Evolutionary conservation across 2,113 vertebrate genomes (phyloP).

Genomic region (Lasiurus cinereus): DNA sequence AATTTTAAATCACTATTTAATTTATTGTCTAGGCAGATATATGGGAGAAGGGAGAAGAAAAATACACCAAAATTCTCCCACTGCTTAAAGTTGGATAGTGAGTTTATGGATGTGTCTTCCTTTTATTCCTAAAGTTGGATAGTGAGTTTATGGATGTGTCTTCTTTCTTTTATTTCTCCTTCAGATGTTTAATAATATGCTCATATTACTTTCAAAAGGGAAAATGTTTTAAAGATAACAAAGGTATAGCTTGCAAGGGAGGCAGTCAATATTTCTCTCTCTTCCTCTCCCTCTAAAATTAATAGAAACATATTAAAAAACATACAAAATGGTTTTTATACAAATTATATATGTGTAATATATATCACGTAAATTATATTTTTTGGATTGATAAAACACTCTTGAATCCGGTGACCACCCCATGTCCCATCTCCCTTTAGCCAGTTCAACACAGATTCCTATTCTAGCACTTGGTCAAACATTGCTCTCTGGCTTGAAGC

Average conservation of each 20-base stretch:
- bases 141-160: neutral
- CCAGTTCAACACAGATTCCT: neutral
- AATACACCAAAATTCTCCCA: neutral
- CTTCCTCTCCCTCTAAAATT: too few relatives aligned
- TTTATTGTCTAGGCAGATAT: slow-evolving; percentile 2
- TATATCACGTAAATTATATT: neutral
- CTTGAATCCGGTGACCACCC: neutral
- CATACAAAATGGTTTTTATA: neutral
- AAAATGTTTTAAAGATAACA: neutral
- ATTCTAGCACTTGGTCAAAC: neutral
- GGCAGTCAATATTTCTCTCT: too few relatives aligned
- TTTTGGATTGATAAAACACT: neutral
- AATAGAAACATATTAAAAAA: neutral
- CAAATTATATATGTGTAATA: neutral
- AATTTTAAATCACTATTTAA: slow-evolving; percentile 9
- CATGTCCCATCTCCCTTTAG: neutral
- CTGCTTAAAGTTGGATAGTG: neutral
- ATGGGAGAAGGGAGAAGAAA: neutral
- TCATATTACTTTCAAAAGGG: neutral
- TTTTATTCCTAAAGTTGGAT: neutral
- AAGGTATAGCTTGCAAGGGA: neutral
- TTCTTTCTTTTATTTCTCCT: neutral
- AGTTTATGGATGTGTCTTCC: neutral
- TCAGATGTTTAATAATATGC: neutral
- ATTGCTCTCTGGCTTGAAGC: neutral